Evolutionary conservation across 2,113 vertebrate species (phyloP).

Genomic region (Gobiocypris rarus): DNA sequence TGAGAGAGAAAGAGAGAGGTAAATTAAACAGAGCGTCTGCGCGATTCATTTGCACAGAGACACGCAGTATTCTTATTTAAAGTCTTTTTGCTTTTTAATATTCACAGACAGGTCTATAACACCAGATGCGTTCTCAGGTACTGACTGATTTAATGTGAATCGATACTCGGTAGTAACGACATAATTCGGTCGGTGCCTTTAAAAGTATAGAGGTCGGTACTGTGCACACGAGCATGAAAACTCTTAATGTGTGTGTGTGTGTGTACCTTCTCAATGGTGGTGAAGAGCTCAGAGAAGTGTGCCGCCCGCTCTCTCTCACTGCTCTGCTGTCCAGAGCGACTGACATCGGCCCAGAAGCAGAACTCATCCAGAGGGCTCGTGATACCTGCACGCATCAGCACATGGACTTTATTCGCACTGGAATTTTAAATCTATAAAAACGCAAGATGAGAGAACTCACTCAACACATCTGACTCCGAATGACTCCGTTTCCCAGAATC

Average conservation of each 20-base stretch:
- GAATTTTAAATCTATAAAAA: neutral
- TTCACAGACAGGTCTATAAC: too few species aligned
- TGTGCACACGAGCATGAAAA: too few species aligned
- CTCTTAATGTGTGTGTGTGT: neutral
- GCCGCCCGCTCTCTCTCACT: constrained; percentile 82
- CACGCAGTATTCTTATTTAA: too few species aligned
- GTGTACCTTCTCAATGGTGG: constrained; percentile 85
- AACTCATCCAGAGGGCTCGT: constrained; percentile 92
- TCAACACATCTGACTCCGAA: constrained; percentile 82
- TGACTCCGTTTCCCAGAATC: constrained; percentile 70
- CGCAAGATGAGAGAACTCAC: constrained; percentile 66
- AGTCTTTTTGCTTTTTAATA: too few species aligned
- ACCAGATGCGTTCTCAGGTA: too few species aligned
- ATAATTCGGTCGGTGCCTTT: too few species aligned
- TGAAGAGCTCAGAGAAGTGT: constrained; percentile 86
- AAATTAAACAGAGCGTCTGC: too few species aligned
- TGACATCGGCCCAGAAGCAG: constrained; percentile 89
- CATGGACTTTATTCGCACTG: neutral
- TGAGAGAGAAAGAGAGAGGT: too few species aligned
- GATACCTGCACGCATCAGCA: constrained; percentile 78
- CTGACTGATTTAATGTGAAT: too few species aligned
- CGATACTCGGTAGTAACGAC: too few species aligned
- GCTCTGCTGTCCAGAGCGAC: constrained; percentile 79
- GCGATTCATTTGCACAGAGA: too few species aligned
- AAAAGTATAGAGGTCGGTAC: too few species aligned